These are phyloP conservation scores for Xenopus tropicalis DNA, from an alignment of 2,113 vertebrate genomes.

Conservation along the genomic window DNA sequence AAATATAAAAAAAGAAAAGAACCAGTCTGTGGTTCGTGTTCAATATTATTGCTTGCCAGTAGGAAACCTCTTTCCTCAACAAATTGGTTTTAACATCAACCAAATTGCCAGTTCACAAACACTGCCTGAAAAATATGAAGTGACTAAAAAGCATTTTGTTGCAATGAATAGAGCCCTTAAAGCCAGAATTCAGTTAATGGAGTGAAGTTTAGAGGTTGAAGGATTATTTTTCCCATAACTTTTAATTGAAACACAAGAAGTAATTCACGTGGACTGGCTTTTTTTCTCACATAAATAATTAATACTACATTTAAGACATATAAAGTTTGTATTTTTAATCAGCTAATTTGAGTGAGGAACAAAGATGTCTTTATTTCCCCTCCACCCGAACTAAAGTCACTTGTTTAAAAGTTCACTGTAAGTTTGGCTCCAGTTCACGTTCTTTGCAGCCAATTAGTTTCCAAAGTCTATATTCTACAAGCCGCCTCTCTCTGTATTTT, in stretches of 20 bases:
- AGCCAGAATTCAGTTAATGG: conserved; percentile 61
- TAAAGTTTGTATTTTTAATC: conserved; percentile 66
- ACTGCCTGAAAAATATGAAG: conserved; percentile 46
- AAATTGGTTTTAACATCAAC: conserved; percentile 43
- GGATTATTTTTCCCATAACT: conserved; percentile 59
- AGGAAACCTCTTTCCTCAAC: conserved; percentile 43
- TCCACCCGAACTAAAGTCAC: conserved; percentile 63
- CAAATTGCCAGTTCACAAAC: conserved; percentile 45
- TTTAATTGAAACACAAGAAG: conserved; percentile 60
- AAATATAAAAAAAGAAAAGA: background rate
- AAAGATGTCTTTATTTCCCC: conserved; percentile 72
- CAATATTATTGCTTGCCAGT: conserved; percentile 29
- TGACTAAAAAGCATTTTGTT: conserved; percentile 55
- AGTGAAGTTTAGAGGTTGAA: conserved; percentile 55
- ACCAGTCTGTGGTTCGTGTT: background rate
- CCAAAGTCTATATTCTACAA: conserved; percentile 65
- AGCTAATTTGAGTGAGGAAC: conserved; percentile 71
- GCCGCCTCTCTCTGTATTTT: conserved; percentile 66
- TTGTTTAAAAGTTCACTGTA: conserved; percentile 68
- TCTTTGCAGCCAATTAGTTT: conserved; percentile 71
- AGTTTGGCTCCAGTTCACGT: conserved; percentile 64
- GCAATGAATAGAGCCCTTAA: conserved; percentile 59
- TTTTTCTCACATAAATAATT: conserved; percentile 70
- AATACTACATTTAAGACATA: conserved; percentile 68
- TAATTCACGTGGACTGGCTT: conserved; percentile 64